Evolutionary conservation across 2,888 invertebrate species (phyloP).

Genomic region (Hypsopygia costalis): DNA sequence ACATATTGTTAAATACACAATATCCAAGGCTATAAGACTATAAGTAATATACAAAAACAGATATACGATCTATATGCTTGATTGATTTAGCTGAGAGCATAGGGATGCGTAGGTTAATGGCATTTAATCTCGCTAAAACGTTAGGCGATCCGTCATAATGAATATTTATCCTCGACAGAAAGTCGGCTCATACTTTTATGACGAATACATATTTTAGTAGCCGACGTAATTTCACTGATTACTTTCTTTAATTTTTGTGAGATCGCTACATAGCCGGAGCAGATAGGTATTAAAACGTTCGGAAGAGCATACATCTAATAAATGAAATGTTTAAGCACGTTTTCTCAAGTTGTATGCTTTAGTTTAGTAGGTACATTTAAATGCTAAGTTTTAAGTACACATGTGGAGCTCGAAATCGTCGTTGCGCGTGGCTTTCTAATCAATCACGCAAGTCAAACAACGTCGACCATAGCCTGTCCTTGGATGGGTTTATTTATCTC

Average conservation of each 20-base stretch:
- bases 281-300: constrained; percentile 54
- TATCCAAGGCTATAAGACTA: too few relatives aligned
- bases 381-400: too few relatives aligned
- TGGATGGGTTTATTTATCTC: too few relatives aligned
- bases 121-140: constrained; percentile 79
- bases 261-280: constrained; percentile 44
- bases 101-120: constrained; percentile 58
- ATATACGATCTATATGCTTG: constrained; percentile 24
- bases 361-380: too few relatives aligned
- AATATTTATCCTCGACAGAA: constrained; percentile 76
- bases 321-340: constrained; percentile 37
- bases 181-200: constrained; percentile 74
- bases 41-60: neutral
- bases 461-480: too few relatives aligned
- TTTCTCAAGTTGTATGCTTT: constrained; percentile 7
- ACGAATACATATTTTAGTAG: constrained; percentile 80
- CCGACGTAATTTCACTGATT: constrained; percentile 75
- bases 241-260: constrained; percentile 77
- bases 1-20: too few relatives aligned
- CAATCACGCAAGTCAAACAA: too few relatives aligned
- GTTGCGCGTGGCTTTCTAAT: too few relatives aligned
- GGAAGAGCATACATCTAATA: constrained; percentile 57
- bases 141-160: constrained; percentile 74
- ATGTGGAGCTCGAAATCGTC: too few relatives aligned
- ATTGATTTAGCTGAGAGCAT: constrained; percentile 69